Base-by-base conservation (phyloP, 2,797 vertebrate species). In the Oreochromis grahami region DNA sequence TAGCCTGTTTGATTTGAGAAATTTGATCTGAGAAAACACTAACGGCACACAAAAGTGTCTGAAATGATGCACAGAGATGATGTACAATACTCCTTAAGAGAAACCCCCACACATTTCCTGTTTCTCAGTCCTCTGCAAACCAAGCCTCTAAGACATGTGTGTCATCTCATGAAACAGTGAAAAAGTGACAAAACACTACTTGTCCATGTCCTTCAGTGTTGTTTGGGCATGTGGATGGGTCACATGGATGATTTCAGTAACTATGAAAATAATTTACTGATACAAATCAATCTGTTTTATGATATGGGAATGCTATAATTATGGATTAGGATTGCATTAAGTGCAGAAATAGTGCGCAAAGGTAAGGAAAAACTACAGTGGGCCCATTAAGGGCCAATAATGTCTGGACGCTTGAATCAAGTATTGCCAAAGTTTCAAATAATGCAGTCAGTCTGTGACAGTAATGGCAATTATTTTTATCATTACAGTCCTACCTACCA, bases 91-190 rank as follows among this genome's bases (percentile, higher is more conserved):
- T 65, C n/a, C 19, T 38, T 12, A 3, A 38, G 1, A 63, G 1
- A 8, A 38, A 13, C 51, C 51, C n/a, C 0, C n/a, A 6, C 6
- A 63, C 3, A n/a, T 12, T 32, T 58, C 56, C 29, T 36, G 32
- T 63, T 60, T 36, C 32, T 60, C 29, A 19, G 9, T 60, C 29
- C 29, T 56, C 7, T 14, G 7, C 21, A 1, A 55, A 24, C 12
- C 1, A 55, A 55, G 1, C 52, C 2, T 53, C 21, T 0, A 26
- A 26, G 11, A 12, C 7, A 34, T 0, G 5, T 0, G 1, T 52
- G 19, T 52, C 21, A 52, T 52, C 51, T 52, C 51, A 2, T 6
- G 51, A 52, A 52, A 52, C n/a, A 12, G n/a, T 52, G 19, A 52
- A 52, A 52, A 51, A 11, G 50, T 0, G 50, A 52, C 50, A 52